Evolutionary conservation across 53 echinoderm and acorn worm genomes (phyloP).

Genomic region (Pentamera pediparva): DNA sequence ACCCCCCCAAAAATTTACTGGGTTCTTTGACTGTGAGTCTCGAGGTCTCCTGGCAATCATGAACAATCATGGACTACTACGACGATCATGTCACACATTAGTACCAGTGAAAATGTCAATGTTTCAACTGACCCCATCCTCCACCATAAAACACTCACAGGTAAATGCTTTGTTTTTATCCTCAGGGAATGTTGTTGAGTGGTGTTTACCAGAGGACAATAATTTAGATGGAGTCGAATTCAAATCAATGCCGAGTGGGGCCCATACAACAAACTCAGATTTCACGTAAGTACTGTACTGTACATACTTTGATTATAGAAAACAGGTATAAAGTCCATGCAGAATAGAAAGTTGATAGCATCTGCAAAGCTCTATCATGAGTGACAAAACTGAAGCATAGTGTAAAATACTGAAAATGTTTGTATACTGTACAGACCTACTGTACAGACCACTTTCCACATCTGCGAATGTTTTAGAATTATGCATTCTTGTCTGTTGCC

Average conservation of each 20-base stretch:
- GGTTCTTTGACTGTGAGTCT: too few relatives aligned
- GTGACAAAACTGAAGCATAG: not conserved
- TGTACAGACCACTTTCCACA: too few relatives aligned
- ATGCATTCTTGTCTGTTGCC: too few relatives aligned
- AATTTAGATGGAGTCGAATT: slow-evolving; percentile 93
- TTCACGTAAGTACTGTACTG: slow-evolving; percentile 79
- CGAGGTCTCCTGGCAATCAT: too few relatives aligned
- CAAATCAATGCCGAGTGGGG: slow-evolving; percentile 96
- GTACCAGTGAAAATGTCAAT: not conserved
- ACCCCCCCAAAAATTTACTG: too few relatives aligned
- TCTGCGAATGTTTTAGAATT: too few relatives aligned
- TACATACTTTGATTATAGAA: not conserved
- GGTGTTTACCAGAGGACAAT: slow-evolving; percentile 77
- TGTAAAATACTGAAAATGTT: too few relatives aligned
- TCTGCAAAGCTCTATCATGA: not conserved
- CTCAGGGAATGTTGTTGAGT: slow-evolving; percentile 88
- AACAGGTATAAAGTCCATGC: not conserved
- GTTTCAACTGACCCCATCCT: not conserved
- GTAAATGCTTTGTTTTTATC: not conserved
- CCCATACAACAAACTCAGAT: slow-evolving; percentile 79
- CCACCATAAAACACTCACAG: too few relatives aligned
- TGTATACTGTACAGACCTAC: too few relatives aligned
- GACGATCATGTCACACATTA: too few relatives aligned
- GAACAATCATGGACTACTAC: too few relatives aligned
- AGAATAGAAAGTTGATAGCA: not conserved